A percentile compares a stretch with the other conserved stretches of the same genome.
Evolutionary conservation across 2,888 invertebrate species (phyloP).

Genomic region (Unio delphinus): DNA sequence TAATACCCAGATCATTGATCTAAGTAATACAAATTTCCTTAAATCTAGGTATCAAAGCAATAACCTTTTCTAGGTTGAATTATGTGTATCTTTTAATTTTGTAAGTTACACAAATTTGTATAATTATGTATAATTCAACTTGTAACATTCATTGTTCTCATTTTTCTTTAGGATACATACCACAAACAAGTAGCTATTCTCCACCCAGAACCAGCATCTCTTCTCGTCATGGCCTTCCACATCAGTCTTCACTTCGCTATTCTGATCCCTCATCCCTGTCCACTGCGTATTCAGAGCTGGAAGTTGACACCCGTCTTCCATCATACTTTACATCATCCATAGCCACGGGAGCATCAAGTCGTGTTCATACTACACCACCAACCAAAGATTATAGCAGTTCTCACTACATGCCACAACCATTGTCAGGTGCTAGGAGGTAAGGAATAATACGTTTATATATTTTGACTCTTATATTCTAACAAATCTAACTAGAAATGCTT

Average conservation of each 20-base stretch:
- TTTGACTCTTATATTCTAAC: conserved; percentile 1
- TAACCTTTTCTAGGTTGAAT: too few relatives aligned
- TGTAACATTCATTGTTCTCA: conserved; percentile 1
- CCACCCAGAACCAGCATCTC: conserved; percentile 28
- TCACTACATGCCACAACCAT: conserved; percentile 26
- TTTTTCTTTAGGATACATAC: conserved; percentile 41
- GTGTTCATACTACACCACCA: conserved; percentile 45
- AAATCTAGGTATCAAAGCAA: too few relatives aligned
- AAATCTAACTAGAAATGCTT: conserved; percentile 2
- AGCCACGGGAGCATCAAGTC: conserved; percentile 3
- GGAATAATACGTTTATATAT: not conserved
- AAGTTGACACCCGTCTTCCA: conserved; percentile 16
- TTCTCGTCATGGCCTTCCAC: conserved; percentile 10
- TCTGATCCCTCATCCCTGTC: conserved; percentile 3
- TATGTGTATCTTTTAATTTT: too few relatives aligned
- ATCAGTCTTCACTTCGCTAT: conserved; percentile 10
- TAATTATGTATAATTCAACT: conserved; percentile 4
- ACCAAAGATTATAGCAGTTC: conserved; percentile 46
- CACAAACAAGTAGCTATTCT: conserved; percentile 36
- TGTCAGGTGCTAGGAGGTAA: conserved; percentile 54
- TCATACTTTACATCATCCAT: conserved; percentile 20
- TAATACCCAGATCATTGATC: too few relatives aligned
- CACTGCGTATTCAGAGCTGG: conserved; percentile 5
- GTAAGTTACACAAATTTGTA: too few relatives aligned
- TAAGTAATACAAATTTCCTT: too few relatives aligned